Evolutionary conservation across 2,797 vertebrate genomes (phyloP).

Genomic region (Onychomys leucogaster): DNA sequence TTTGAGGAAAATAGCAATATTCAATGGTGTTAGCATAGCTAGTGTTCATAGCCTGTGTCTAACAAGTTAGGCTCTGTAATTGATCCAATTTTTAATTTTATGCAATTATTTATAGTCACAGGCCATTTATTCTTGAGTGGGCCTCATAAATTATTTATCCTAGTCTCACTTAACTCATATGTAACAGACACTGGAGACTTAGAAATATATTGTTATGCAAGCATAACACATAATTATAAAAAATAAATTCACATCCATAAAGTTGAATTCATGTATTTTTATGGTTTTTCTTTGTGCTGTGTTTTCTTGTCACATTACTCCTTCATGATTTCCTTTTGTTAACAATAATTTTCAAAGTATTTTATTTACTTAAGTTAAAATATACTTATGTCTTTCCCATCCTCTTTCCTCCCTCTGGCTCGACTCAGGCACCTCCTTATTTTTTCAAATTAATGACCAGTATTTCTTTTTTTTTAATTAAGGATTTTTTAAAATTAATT

Average conservation of each 20-base stretch:
- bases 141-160: neutral
- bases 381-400: neutral
- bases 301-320: neutral
- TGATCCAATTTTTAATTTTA: neutral
- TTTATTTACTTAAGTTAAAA: neutral
- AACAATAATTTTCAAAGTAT: neutral
- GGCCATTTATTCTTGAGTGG: neutral
- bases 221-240: neutral
- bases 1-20: neutral
- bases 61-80: neutral
- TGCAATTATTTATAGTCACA: neutral
- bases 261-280: neutral
- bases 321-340: neutral
- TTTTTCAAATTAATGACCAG: neutral
- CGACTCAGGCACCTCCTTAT: neutral
- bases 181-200: neutral
- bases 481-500: no score
- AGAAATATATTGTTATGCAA: neutral
- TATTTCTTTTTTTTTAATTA: neutral
- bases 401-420: neutral
- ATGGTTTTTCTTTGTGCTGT: neutral
- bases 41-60: neutral
- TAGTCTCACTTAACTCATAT: neutral
- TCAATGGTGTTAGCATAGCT: neutral
- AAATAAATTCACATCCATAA: neutral